Evolutionary conservation across 2,888 invertebrate species (phyloP), one percentile per base, ranked within the genome.

Genomic region (Enchytraeus crypticus): DNA sequence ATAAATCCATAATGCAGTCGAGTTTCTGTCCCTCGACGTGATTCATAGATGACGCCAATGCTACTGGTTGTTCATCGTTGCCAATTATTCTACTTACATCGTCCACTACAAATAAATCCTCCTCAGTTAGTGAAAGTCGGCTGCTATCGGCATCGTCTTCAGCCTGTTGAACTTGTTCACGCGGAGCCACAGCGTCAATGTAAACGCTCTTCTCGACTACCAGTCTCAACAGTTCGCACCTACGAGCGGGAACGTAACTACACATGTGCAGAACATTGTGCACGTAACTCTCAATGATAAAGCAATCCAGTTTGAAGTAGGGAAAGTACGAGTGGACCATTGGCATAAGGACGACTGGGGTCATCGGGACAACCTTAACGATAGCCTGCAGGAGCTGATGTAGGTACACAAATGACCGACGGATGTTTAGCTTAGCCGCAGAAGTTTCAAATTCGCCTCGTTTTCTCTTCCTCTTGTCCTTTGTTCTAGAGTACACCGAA

Each of bases 1-100:
- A 74, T 72, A 87, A 84, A 58, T 85, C 79, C 84, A 93, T 85
- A 71, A 89, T 86, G 58, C 86, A 81, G 78, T 95, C 93, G 33
- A 93, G 79, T 45, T 84, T 84, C 68, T 85, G 82, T 0, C 85
- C 86, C 55, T 84, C 75, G 26, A 82, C 82, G 77, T 18, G 32
- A 30, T 27, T 26, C 5, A 21, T 5, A 43, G 32, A 18, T 11
- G n/a, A 30, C 29, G 18, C 32, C 11, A 8, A 21, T 14, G 3
- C 53, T 61, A 8, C 26, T 32, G 45, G 45, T 30, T 23, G 53
- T 29, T 27, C 32, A 3, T 18, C 53, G 27, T 27, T 14, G 23
- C 32, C 55, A 3, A n/a, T 29, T 23, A n/a, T 33, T n/a, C n/a
- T n/a, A 30, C n/a, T 29, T 2, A 29, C 43, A 21, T 45, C 46